Evolutionary conservation across 2,797 vertebrate genomes (phyloP), one percentile per base, ranked within the genome.

Genomic region (Morelia viridis): DNA sequence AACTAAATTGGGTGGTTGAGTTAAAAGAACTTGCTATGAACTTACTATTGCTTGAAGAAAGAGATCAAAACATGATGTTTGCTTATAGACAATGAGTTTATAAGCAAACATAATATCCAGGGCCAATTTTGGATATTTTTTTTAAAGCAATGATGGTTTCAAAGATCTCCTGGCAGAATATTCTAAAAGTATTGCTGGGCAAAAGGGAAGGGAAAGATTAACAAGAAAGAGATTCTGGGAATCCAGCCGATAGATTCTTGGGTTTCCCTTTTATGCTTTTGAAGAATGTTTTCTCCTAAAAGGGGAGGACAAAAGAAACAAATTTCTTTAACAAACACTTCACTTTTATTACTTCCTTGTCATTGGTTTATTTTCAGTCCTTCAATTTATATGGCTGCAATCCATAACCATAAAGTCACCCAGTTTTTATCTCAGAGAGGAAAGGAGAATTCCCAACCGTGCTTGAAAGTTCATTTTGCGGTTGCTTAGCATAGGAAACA

Each of bases 341-440:
- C 35, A 46, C 8, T 95, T 95, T 96, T 93, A 88, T 95, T 94
- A 88, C 89, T 91, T 95, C 87, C n/a, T 94, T 94, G 94, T 95
- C 65, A 90, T 88, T 83, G 92, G 22, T 94, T 93, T 1, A 57
- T 94, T 94, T 57, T 35, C 53, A 91, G 17, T 24, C 90, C 22
- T 92, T 71, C 60, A 91, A 71, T 8, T 86, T 92, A 64, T 11
- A n/a, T 91, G 83, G 85, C 87, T 90, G 85, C 68, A 94, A 90
- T 94, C 90, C 71, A 89, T 88, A 60, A 12, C 6, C 68, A 89
- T 91, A 85, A 68, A 92, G 93, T 64, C 61, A 87, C 90, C 95
- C 58, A 65, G 26, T 71, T 91, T 94, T 95, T 93, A 92, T 86
- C 90, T 68, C 8, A 24, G 93, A 28, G 56, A 24, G 11, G 87